These are phyloP conservation scores for Lepus europaeus DNA, from an alignment of 2,113 vertebrate genomes.

Conservation along the genomic window DNA sequence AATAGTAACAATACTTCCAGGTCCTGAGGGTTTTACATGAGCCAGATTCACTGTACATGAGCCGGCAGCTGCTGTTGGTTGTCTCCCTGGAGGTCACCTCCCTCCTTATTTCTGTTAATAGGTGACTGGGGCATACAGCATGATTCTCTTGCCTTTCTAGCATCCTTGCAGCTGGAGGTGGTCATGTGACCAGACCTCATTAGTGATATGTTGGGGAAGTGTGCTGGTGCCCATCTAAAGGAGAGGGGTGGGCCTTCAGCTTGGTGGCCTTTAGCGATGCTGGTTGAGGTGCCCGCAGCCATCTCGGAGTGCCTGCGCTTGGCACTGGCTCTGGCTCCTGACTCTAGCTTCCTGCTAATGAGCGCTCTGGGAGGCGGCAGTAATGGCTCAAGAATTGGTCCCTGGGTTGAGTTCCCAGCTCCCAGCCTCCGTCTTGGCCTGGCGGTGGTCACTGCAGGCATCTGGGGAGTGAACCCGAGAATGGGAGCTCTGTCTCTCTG, in stretches of 20 bases:
- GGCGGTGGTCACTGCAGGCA: too few relatives aligned
- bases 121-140: not conserved
- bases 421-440: too few relatives aligned
- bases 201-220: not conserved
- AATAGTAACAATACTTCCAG: not conserved
- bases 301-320: too few relatives aligned
- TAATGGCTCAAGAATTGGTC: too few relatives aligned
- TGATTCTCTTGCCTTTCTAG: not conserved
- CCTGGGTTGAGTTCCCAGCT: too few relatives aligned
- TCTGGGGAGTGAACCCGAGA: too few relatives aligned
- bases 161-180: not conserved
- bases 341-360: too few relatives aligned
- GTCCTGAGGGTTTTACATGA: not conserved
- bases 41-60: not conserved
- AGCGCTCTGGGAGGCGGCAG: too few relatives aligned
- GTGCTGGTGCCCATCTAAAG: not conserved
- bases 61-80: not conserved
- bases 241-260: not conserved
- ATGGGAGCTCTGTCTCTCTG: too few relatives aligned
- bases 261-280: too few relatives aligned
- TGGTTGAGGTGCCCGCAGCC: too few relatives aligned
- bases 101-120: not conserved
- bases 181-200: not conserved
- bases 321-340: too few relatives aligned
- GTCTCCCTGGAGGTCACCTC: not conserved